Evolutionary conservation across 2,888 invertebrate genomes (phyloP), one percentile per base, ranked within the genome.

Genomic region (Drosophila infuscata): DNA sequence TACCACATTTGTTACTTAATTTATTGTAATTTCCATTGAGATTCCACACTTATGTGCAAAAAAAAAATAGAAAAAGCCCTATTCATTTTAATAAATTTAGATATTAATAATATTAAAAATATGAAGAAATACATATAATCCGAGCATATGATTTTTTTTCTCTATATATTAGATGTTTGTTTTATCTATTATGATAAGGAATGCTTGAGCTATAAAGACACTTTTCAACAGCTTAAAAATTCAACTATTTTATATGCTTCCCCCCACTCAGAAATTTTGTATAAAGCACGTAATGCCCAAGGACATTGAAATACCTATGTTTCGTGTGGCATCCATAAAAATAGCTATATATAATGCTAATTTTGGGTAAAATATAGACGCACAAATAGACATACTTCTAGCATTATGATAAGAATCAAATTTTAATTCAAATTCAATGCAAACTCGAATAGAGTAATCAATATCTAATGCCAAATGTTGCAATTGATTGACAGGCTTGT

Each of bases 381-480:
- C 11, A 9, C 8, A 25, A 33, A 15, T 33, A 15, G 0, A 20
- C 32, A 20, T 33, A 35, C 25, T 36, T 36, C 17, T 36, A 6
- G 35, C 25, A 29, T 33, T 35, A 20, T 49, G 46, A 46, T 48
- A 46, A 46, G 15, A 46, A 46, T 46, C 8, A 2, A 46, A n/a
- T n/a, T n/a, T n/a, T n/a, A n/a, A n/a, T n/a, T n/a, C n/a, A n/a
- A n/a, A 25, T 7, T 15, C 8, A 25, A 46, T 46, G 25, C 7
- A 46, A 25, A 46, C 25, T 46, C 15, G 15, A 46, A 46, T 46
- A 8, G 25, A 46, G 20, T 70, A 73, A 65, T 73, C 72, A 71
- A 82, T 76, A 82, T 64, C 35, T 49, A 61, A 69, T 60, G 67
- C 66, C 46, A 85, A 67, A 73, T 71, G 46, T 76, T 67, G 73